Evolutionary conservation across 35 echinoderm and acorn worm genomes (phyloP).

Genomic region (Lytechinus variegatus): DNA sequence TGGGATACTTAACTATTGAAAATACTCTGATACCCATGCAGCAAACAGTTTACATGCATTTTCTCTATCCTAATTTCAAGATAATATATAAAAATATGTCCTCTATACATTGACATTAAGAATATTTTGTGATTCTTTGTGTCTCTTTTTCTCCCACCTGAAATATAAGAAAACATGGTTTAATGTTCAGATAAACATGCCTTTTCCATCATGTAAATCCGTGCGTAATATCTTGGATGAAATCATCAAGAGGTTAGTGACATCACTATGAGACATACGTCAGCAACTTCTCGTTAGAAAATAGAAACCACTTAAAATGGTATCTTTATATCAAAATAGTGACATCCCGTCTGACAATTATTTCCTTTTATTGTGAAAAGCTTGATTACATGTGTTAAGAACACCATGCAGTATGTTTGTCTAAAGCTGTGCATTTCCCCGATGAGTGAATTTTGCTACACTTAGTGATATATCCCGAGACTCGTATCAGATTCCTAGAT

Average conservation of each 20-base stretch:
- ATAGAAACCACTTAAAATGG: background rate
- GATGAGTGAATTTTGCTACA: background rate
- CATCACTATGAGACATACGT: background rate
- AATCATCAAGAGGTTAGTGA: background rate
- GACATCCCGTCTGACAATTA: background rate
- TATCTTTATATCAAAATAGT: background rate
- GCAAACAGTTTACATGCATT: no score
- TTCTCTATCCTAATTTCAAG: no score
- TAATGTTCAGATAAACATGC: background rate
- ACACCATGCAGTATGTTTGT: background rate
- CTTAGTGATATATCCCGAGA: background rate
- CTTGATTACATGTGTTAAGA: background rate
- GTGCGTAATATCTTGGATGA: background rate
- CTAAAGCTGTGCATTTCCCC: background rate
- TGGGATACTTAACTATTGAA: no score
- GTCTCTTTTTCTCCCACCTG: no score
- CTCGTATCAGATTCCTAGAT: background rate
- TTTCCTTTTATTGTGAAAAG: background rate
- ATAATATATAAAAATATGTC: background rate
- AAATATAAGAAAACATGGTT: background rate
- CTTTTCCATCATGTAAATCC: background rate
- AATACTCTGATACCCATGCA: no score
- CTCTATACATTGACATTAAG: background rate
- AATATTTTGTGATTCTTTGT: background rate
- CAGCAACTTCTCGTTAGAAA: background rate